Conservation (phyloP, 2,888 invertebrate genomes). For the Taphrorychus bicolor region DNA sequence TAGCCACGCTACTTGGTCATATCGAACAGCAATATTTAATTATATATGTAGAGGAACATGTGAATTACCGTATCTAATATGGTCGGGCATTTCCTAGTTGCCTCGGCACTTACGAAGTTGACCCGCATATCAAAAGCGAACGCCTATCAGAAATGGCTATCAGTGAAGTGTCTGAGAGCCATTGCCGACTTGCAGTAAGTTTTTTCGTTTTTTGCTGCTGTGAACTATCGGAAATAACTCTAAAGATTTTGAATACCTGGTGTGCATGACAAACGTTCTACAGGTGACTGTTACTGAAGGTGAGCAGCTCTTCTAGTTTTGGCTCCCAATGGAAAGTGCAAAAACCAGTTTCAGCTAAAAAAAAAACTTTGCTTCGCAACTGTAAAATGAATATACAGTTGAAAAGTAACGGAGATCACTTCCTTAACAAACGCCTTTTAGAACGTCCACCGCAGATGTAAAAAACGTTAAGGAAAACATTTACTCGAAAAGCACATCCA, state of each 20-base stretch:
- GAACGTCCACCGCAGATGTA: no score
- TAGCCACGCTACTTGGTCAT: conserved; percentile 56
- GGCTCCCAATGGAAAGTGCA: no score
- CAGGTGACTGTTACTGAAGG: no score
- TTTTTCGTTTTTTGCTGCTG: neutral
- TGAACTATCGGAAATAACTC: neutral
- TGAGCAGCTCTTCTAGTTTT: no score
- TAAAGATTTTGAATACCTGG: conserved; percentile 10
- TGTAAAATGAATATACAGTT: no score
- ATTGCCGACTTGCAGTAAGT: conserved; percentile 1
- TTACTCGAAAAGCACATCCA: no score
- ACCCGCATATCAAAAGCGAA: conserved; percentile 32
- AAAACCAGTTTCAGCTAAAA: no score
- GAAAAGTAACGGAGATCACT: no score
- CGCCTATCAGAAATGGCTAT: conserved; percentile 15
- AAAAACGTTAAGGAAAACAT: no score
- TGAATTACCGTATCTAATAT: conserved; percentile 51
- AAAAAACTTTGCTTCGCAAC: no score
- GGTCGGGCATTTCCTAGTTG: conserved; percentile 32
- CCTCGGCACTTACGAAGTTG: conserved; percentile 33
- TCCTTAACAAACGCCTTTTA: no score
- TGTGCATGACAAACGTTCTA: neutral
- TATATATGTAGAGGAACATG: conserved; percentile 48
- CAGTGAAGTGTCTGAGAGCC: conserved; percentile 7
- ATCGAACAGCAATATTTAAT: conserved; percentile 53